Conservation (phyloP, 2,797 vertebrate genomes). For the Columba guinea region DNA sequence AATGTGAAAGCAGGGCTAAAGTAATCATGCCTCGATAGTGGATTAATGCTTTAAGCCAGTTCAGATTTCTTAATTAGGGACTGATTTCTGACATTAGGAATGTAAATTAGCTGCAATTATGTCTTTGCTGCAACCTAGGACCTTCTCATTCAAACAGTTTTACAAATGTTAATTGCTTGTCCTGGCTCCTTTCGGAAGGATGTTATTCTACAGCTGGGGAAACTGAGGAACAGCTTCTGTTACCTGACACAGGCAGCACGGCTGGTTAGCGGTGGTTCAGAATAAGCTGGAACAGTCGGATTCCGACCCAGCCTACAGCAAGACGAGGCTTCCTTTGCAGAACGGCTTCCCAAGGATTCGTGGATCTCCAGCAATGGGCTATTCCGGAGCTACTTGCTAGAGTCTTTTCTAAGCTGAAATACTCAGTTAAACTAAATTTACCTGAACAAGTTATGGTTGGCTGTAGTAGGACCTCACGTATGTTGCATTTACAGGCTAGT, state of each 20-base stretch:
- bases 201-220: neutral
- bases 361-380: neutral
- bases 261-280: neutral
- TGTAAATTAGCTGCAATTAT: slow-evolving; percentile 51
- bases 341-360: neutral
- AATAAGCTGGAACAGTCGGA: neutral
- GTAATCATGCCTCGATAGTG: slow-evolving; percentile 39
- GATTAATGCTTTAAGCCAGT: slow-evolving; percentile 31
- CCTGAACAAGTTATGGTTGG: neutral
- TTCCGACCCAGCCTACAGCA: neutral
- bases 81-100: slow-evolving; percentile 66
- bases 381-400: neutral
- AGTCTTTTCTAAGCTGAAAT: neutral
- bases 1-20: slow-evolving; percentile 55
- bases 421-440: neutral
- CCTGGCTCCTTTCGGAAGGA: neutral
- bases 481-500: neutral
- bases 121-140: slow-evolving; percentile 27
- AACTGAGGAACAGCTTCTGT: slow-evolving; percentile 30
- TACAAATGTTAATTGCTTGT: slow-evolving; percentile 31
- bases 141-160: slow-evolving; percentile 31
- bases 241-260: neutral
- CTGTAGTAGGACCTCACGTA: neutral
- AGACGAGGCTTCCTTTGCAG: neutral
- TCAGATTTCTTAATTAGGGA: slow-evolving; percentile 54